Evolutionary conservation across 2,888 invertebrate genomes (phyloP), one percentile per base, ranked within the genome.

Genomic region (Drosophila aldrichi): DNA sequence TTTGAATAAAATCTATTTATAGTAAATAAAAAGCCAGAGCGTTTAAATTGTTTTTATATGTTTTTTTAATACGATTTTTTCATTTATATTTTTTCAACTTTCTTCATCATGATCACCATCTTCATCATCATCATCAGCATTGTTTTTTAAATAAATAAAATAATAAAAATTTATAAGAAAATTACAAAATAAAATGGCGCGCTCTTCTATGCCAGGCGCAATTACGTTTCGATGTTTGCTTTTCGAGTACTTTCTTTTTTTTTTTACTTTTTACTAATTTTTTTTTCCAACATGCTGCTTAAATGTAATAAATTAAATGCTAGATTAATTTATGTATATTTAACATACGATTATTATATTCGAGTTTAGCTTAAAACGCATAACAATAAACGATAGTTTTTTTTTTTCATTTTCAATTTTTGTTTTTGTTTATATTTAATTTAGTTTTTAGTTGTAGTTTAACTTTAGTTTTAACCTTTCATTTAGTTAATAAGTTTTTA

Each of bases 361-460:
- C 83, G 79, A 83, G 81, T 81, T 84, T 83, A 83, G 75, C 84
- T 79, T 84, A 86, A 72, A 84, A 84, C 87, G 84, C 81, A 86
- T 86, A 86, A 83, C 83, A 82, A 82, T 82, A 82, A 77, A 84
- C 74, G 77, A 83, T 83, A 80, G 64, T 70, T 74, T 54, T 40
- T 55, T 36, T 43, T 58, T 16, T n/a, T 40, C 14, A 56, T 12
- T n/a, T 51, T 29, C 44, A 20, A 20, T 43, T 63, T 48, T 49
- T 38, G 22, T 55, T 22, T 54, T 46, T 44, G 22, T 58, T 22
- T n/a, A 40, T 32, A 48, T 43, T 65, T 76, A 63, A 41, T 59
- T 59, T 70, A 70, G 58, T 16, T 62, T 49, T 49, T 62, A 54
- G 54, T 59, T 36, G 36, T 74, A 57, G 56, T 66, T 60, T 60